Base-by-base conservation (phyloP, 2,888 invertebrate genomes). In the Torymus texanus region DNA sequence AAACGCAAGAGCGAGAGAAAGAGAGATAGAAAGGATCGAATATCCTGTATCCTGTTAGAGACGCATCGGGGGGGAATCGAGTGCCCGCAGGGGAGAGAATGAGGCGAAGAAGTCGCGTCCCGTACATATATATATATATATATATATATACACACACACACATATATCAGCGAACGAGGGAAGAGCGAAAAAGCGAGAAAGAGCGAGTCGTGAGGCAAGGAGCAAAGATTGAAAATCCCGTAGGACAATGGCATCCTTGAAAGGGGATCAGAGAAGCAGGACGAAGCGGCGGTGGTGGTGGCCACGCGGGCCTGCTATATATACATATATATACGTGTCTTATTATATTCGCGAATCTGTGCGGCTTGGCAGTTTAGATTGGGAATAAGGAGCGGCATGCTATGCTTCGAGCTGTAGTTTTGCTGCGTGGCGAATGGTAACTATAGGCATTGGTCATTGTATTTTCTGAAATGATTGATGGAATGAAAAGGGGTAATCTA, bases 191-290 rank as follows among this genome's bases (percentile, higher is more conserved):
- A 83, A 83, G 82, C 82, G 82, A 76, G 70, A 83, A 79, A 80
- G 78, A 79, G 80, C 83, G 84, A 84, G 75, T 41, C 41, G 41
- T 8, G 41, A 41, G 41, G 41, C 41, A 41, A 41, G 41, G 41
- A 41, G 41, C 41, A 41, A 41, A 41, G 41, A 41, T 41, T 41
- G 41, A 41, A 83, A 73, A 83, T 83, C 85, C 83, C 82, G 84
- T 85, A 87, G 87, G 87, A 88, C 87, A 88, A 88, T 88, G 86
- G 87, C 88, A 86, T 84, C 86, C 85, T 85, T 84, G 84, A 81
- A 82, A 83, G 81, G 81, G 84, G 85, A 89, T 84, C 88, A 88
- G 88, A 88, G 86, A 51, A 89, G 76, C 88, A 89, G 88, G 85
- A 88, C 82, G 84, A 65, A 75, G 58, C 75, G 84, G 63, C 85